Percentiles rank a stretch among this genome's conserved stretches.
phyloP scores from a whole-genome alignment of 2,888 invertebrate species.

The Synergus japonicus region DNA sequence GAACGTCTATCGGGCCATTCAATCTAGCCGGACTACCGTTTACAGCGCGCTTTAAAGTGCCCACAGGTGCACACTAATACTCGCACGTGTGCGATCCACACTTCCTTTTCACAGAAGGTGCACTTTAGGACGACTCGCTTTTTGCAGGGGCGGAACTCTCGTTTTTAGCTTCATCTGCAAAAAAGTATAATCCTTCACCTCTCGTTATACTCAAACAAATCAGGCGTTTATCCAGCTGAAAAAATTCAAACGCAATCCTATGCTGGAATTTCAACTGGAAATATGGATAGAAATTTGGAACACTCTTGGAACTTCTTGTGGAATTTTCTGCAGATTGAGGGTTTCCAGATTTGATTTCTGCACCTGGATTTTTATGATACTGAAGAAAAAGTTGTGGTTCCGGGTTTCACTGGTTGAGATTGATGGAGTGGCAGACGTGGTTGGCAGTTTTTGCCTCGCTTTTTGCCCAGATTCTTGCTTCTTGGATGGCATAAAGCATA shows the following conservation, averaged over 20 bases:
- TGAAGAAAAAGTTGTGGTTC: constrained; percentile 42
- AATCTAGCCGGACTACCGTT: constrained; percentile 62
- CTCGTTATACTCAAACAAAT: background rate
- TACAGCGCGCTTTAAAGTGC: constrained; percentile 32
- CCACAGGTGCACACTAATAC: constrained; percentile 26
- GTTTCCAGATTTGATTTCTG: too few species aligned
- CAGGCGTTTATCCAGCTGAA: background rate
- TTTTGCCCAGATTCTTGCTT: constrained; percentile 51
- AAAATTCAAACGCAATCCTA: too few species aligned
- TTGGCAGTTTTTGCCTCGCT: constrained; percentile 52
- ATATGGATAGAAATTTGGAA: too few species aligned
- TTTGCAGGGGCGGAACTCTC: background rate
- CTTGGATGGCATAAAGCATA: constrained; percentile 56
- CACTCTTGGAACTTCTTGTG: too few species aligned
- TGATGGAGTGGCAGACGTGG: constrained; percentile 56
- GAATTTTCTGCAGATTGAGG: too few species aligned
- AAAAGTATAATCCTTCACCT: background rate
- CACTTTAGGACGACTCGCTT: constrained; percentile 11
- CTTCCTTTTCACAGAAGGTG: constrained; percentile 20
- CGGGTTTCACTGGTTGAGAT: constrained; percentile 55
- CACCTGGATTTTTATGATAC: background rate
- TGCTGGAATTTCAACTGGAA: too few species aligned
- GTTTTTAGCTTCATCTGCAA: background rate
- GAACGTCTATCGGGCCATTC: constrained; percentile 63
- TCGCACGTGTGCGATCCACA: constrained; percentile 23